phyloP scores from a whole-genome alignment of 2,888 invertebrate species.

The Norana najaformis region DNA sequence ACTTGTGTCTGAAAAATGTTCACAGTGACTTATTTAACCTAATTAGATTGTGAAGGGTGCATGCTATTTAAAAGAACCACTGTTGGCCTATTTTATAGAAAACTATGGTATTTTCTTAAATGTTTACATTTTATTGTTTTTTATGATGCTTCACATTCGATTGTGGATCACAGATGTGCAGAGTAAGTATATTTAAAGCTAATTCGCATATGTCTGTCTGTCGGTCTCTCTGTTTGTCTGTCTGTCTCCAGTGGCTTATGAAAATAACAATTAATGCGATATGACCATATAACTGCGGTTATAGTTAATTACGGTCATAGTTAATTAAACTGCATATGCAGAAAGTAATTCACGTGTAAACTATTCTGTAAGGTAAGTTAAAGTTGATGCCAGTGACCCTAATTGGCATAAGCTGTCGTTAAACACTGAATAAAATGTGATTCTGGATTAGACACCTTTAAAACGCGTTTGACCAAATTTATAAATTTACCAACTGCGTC shows the following conservation, averaged over 20 bases:
- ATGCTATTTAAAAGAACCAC: not conserved
- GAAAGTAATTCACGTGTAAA: too few species aligned
- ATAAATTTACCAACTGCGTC: not conserved
- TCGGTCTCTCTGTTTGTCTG: slow-evolving; percentile 19
- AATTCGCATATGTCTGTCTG: not conserved
- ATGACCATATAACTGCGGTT: too few species aligned
- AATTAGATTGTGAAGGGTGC: not conserved
- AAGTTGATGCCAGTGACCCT: too few species aligned
- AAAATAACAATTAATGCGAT: too few species aligned
- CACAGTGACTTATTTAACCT: not conserved
- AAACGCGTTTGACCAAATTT: not conserved
- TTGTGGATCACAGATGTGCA: not conserved
- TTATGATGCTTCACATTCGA: not conserved
- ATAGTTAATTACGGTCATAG: too few species aligned
- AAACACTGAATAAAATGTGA: not conserved
- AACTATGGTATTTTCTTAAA: not conserved
- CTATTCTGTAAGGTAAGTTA: too few species aligned
- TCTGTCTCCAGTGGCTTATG: not conserved
- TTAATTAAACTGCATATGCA: too few species aligned
- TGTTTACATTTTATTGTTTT: not conserved
- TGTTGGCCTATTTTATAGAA: too few species aligned
- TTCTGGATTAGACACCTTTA: not conserved
- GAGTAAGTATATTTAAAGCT: not conserved
- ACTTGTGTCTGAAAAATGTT: too few species aligned
- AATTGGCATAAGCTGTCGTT: not conserved